phyloP scores from a whole-genome alignment of 2,888 invertebrate species.

The Drosophila robusta region DNA sequence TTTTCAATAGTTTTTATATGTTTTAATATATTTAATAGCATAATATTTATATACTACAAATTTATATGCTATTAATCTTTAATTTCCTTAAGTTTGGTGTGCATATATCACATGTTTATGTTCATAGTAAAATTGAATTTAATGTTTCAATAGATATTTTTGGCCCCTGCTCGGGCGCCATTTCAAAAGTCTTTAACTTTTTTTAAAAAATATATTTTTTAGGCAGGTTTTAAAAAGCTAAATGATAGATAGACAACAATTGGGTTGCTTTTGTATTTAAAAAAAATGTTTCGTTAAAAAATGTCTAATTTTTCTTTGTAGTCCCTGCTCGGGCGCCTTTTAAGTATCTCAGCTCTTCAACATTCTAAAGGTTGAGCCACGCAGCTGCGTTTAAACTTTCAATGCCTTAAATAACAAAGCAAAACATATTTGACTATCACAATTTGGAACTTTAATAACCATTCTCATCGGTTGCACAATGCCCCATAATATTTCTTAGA shows the following conservation, averaged over 20 bases:
- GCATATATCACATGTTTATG: too few relatives aligned
- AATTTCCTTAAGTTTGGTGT: too few relatives aligned
- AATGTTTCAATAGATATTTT: not conserved
- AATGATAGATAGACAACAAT: not conserved
- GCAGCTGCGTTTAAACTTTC: not conserved
- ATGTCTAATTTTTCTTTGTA: not conserved
- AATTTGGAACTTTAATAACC: conserved; percentile 13
- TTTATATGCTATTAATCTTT: too few relatives aligned
- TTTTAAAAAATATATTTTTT: too few relatives aligned
- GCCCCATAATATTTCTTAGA: conserved; percentile 6
- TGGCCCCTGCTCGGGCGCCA: too few relatives aligned
- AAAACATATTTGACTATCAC: not conserved
- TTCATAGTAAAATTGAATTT: not conserved
- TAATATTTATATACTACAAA: too few relatives aligned
- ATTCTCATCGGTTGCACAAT: conserved; percentile 9
- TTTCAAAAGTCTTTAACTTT: too few relatives aligned
- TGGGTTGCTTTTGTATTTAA: too few relatives aligned
- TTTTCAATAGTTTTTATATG: too few relatives aligned
- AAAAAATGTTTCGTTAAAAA: too few relatives aligned
- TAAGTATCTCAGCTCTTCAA: not conserved
- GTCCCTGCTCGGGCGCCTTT: not conserved
- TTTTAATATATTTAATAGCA: too few relatives aligned
- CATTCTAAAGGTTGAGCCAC: not conserved
- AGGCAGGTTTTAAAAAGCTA: too few relatives aligned
- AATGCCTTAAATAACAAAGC: not conserved